Conservation (phyloP, 2,888 invertebrate genomes). For the Adelognathus sp. region DNA sequence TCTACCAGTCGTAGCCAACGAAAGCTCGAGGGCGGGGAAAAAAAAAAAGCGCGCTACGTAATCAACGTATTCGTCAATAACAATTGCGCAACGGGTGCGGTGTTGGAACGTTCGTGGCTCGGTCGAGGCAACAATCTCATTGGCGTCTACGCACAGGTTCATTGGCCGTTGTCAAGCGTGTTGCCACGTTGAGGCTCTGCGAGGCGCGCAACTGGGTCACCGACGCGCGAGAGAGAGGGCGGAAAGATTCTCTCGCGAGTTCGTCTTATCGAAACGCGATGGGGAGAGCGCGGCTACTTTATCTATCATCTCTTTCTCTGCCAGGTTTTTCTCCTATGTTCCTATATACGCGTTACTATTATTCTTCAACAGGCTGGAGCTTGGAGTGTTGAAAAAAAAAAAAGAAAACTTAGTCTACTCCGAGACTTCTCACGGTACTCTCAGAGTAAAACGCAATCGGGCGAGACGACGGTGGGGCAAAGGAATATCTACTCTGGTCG, state of each 20-base stretch:
- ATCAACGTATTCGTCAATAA: slow-evolving; percentile 40
- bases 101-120: slow-evolving; percentile 28
- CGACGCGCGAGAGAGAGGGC: slow-evolving; percentile 51
- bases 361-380: background rate
- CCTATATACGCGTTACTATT: background rate
- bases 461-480: background rate
- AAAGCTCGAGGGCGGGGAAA: too few species aligned
- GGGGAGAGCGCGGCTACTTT: background rate
- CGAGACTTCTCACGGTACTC: slow-evolving; percentile 42
- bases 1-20: too few species aligned
- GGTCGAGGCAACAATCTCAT: background rate
- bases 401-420: too few species aligned
- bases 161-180: slow-evolving; percentile 20
- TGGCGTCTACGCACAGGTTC: slow-evolving; percentile 12
- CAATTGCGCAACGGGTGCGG: slow-evolving; percentile 55
- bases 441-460: slow-evolving; percentile 10
- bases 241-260: slow-evolving; percentile 21
- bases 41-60: background rate
- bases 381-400: background rate
- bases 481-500: background rate
- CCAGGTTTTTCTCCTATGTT: background rate
- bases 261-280: background rate
- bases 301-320: background rate
- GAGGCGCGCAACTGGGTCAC: slow-evolving; percentile 53
- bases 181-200: slow-evolving; percentile 32